These are phyloP conservation scores for Crematogaster levior DNA, from an alignment of 2,888 invertebrate genomes.

Conservation along the genomic window DNA sequence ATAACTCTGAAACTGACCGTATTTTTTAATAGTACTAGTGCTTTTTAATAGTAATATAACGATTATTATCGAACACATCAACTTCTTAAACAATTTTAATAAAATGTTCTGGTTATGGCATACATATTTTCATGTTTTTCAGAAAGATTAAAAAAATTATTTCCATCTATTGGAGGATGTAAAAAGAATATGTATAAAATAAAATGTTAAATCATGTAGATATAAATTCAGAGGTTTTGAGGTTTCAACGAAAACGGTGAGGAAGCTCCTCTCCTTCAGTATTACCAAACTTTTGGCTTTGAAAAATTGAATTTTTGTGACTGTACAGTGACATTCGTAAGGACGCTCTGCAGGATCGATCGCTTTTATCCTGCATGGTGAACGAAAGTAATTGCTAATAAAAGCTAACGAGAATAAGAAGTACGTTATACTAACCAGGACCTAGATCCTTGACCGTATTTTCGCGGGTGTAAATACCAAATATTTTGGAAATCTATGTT, in stretches of 20 bases:
- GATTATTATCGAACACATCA: no score
- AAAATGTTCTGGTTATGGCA: background rate
- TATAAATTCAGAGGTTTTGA: no score
- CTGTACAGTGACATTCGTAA: no score
- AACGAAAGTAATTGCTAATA: background rate
- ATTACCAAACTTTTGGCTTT: no score
- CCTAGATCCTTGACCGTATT: constrained; percentile 98
- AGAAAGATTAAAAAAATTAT: background rate
- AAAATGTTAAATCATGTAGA: background rate
- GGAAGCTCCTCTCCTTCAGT: no score
- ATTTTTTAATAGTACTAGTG: background rate
- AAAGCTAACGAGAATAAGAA: background rate
- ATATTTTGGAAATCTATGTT: constrained; percentile 99
- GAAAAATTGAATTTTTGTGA: no score
- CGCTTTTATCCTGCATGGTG: no score
- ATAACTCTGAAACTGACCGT: background rate
- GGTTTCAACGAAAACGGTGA: no score
- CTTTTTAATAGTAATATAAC: background rate
- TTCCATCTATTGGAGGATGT: background rate
- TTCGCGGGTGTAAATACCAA: constrained; percentile 99
- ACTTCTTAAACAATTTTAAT: background rate
- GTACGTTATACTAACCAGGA: constrained; percentile 91
- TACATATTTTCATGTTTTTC: background rate
- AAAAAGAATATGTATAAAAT: background rate
- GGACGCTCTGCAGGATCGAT: no score